Conservation (phyloP, 2,888 invertebrate species). For the Stratiomys singularior region DNA sequence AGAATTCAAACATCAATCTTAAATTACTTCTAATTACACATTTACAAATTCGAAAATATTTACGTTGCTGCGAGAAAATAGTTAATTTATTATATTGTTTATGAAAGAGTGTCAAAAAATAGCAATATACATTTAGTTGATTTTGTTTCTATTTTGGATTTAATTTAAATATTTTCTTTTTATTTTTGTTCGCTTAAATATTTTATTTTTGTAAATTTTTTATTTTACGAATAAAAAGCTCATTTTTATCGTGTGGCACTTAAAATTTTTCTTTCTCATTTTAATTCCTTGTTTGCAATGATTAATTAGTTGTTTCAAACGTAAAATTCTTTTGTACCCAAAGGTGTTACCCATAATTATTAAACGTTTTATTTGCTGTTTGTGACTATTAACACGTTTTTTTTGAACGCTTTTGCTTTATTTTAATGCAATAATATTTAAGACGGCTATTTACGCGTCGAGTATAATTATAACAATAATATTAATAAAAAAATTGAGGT, state of each 20-base stretch:
- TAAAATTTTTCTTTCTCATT: not conserved
- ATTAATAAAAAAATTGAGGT: constrained; percentile 55
- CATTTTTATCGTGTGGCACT: constrained; percentile 23
- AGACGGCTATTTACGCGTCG: not conserved
- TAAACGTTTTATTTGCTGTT: constrained; percentile 24
- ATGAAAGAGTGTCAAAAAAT: too few relatives aligned
- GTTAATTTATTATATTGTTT: too few relatives aligned
- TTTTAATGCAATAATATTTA: constrained; percentile 17
- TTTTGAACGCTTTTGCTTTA: not conserved
- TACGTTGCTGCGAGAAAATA: too few relatives aligned
- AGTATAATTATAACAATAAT: constrained; percentile 35
- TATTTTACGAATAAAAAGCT: not conserved
- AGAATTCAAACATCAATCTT: not conserved
- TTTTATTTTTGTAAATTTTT: not conserved
- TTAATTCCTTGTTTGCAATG: not conserved
- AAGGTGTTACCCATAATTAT: constrained; percentile 17
- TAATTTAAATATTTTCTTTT: not conserved
- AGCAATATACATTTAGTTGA: too few relatives aligned
- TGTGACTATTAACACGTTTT: not conserved
- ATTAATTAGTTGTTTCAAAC: not conserved
- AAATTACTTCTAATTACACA: too few relatives aligned
- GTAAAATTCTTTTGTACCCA: not conserved
- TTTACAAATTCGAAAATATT: too few relatives aligned
- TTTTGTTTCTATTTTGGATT: too few relatives aligned
- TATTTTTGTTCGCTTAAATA: not conserved